Conservation (phyloP, 1,140 invertebrate genomes). For the Drosophila jambulina region DNA sequence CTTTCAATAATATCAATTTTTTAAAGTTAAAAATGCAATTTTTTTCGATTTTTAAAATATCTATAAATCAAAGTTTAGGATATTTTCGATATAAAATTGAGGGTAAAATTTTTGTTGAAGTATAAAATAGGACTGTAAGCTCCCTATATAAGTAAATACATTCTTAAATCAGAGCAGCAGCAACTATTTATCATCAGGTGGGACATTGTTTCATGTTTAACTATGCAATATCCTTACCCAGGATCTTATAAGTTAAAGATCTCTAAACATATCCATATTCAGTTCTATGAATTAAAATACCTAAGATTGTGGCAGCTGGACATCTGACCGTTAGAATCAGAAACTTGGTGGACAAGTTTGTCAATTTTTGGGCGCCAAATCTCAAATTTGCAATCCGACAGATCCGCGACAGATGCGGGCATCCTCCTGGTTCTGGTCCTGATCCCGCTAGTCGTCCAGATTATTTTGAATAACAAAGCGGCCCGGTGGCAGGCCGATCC, state of each 20-base stretch:
- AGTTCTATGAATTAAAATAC: neutral
- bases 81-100: no score
- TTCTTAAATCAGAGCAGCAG: no score
- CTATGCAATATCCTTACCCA: neutral
- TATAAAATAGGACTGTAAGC: no score
- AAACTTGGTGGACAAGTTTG: conserved; percentile 5
- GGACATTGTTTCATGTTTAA: no score
- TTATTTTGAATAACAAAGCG: conserved; percentile 73
- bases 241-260: neutral
- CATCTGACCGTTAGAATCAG: neutral
- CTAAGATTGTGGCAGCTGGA: neutral
- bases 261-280: neutral
- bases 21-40: no score
- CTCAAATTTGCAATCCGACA: neutral
- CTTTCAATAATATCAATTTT: no score
- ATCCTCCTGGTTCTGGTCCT: conserved; percentile 6
- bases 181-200: no score
- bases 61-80: no score
- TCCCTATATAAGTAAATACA: no score
- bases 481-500: conserved; percentile 4
- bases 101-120: no score
- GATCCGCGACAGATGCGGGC: conserved; percentile 35
- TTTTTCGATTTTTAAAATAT: no score
- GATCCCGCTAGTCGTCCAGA: conserved; percentile 6
- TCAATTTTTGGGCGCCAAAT: neutral